A percentile compares a stretch with the other conserved stretches of the same genome.
These are phyloP conservation scores for Branchellion lobata DNA, from an alignment of 2,888 invertebrate species.

Conservation along the genomic window DNA sequence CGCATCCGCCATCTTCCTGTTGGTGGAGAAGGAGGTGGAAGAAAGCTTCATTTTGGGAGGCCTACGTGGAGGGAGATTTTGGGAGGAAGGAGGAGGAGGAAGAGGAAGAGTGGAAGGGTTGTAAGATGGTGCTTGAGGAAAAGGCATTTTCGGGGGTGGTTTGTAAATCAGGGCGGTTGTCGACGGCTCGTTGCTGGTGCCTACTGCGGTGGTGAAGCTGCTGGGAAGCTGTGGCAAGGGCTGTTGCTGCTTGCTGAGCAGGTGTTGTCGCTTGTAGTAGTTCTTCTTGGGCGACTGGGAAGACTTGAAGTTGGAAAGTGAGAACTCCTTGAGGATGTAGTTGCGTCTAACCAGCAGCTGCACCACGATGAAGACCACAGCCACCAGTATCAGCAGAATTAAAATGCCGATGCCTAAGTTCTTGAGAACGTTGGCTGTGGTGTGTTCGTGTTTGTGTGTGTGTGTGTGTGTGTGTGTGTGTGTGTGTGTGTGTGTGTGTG, in stretches of 20 bases:
- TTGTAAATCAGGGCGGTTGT: too few relatives aligned
- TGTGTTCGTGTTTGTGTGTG: not conserved
- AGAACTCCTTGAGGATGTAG: conserved; percentile 26
- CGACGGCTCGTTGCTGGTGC: not conserved
- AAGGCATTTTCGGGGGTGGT: too few relatives aligned
- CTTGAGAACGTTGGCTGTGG: conserved; percentile 9
- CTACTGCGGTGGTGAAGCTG: not conserved
- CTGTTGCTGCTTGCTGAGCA: not conserved
- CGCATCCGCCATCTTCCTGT: too few relatives aligned
- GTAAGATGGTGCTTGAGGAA: too few relatives aligned
- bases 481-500: not conserved
- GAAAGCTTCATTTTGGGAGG: not conserved
- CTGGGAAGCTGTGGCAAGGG: not conserved
- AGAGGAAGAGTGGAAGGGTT: not conserved
- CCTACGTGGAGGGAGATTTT: not conserved
- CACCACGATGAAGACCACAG: not conserved
- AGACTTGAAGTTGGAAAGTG: not conserved
- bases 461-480: not conserved
- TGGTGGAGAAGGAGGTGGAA: not conserved
- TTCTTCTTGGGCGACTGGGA: not conserved
- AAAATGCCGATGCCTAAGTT: conserved; percentile 17
- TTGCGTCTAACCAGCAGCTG: not conserved
- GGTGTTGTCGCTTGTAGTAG: not conserved
- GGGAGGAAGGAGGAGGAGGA: not conserved
- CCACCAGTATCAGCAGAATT: conserved; percentile 6